Percentiles rank a stretch among this genome's conserved stretches.
Evolutionary conservation across 2,797 vertebrate genomes (phyloP).

Genomic region (Numenius phaeopus): DNA sequence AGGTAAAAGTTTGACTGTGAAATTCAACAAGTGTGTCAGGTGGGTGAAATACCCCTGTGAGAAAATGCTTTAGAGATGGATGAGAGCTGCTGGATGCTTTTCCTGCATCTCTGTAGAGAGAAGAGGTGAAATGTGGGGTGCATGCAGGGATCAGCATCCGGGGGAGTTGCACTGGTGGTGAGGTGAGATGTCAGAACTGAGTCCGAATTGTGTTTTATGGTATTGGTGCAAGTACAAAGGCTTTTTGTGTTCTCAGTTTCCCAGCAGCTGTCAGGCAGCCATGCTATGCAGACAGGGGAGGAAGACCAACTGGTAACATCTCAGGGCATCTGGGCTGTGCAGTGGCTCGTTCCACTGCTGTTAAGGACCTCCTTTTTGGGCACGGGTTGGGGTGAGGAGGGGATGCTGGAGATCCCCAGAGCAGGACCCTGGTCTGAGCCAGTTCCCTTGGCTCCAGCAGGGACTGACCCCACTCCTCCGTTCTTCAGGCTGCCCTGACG

Average conservation of each 20-base stretch:
- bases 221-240: not conserved
- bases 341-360: not conserved
- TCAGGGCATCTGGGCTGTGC: not conserved
- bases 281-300: not conserved
- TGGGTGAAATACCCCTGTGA: not conserved
- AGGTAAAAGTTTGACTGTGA: not conserved
- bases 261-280: not conserved
- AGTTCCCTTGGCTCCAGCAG: not conserved
- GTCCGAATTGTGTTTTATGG: not conserved
- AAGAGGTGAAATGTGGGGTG: not conserved
- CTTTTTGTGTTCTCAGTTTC: not conserved
- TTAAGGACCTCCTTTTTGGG: not conserved
- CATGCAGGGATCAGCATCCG: fast-evolving
- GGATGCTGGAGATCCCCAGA: not conserved
- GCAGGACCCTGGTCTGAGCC: not conserved
- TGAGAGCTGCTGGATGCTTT: not conserved
- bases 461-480: not conserved
- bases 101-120: not conserved
- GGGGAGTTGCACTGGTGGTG: not conserved
- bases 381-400: not conserved
- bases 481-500: not conserved
- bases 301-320: not conserved
- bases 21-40: not conserved
- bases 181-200: not conserved
- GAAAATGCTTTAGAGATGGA: not conserved